Conservation (phyloP, 2,888 invertebrate species). For the Crocallis elinguaria region DNA sequence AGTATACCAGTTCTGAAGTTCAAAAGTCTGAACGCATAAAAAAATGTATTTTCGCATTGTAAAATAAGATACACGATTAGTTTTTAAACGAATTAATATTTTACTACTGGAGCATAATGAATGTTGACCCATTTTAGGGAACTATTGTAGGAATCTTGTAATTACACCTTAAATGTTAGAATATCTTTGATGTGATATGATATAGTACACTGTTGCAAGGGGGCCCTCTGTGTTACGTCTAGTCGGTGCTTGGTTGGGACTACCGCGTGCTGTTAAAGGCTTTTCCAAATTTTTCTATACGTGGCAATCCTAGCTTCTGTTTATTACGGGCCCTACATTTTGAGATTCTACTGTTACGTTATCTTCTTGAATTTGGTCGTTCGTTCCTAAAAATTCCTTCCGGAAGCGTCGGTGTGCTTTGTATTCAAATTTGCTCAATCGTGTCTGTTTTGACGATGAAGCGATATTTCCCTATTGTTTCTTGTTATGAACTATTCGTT, state of each 20-base stretch:
- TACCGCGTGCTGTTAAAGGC: slow-evolving; percentile 32
- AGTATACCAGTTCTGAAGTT: slow-evolving; percentile 73
- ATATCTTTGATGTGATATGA: slow-evolving; percentile 73
- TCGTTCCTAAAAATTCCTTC: slow-evolving; percentile 79
- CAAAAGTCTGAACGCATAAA: slow-evolving; percentile 80
- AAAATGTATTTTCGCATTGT: slow-evolving; percentile 83
- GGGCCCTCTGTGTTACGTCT: slow-evolving; percentile 47
- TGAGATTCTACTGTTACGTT: slow-evolving; percentile 71
- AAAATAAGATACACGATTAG: slow-evolving; percentile 78
- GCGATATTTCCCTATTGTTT: slow-evolving; percentile 49
- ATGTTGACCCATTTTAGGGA: slow-evolving; percentile 75
- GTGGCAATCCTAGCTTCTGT: slow-evolving; percentile 33
- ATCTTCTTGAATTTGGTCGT: slow-evolving; percentile 63
- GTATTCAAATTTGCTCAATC: slow-evolving; percentile 79
- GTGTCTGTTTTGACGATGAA: slow-evolving; percentile 62
- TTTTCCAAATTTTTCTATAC: slow-evolving; percentile 29
- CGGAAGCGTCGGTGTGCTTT: slow-evolving; percentile 64
- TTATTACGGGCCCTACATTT: slow-evolving; percentile 45
- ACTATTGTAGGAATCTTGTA: slow-evolving; percentile 60
- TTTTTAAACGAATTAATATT: slow-evolving; percentile 78
- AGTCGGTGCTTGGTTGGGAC: slow-evolving; percentile 37
- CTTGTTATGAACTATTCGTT: slow-evolving; percentile 46
- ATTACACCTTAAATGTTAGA: slow-evolving; percentile 74
- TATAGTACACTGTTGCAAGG: slow-evolving; percentile 68
- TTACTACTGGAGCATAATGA: slow-evolving; percentile 77